Conservation (phyloP, 1,140 invertebrate species). For the Copidosoma floridanum region DNA sequence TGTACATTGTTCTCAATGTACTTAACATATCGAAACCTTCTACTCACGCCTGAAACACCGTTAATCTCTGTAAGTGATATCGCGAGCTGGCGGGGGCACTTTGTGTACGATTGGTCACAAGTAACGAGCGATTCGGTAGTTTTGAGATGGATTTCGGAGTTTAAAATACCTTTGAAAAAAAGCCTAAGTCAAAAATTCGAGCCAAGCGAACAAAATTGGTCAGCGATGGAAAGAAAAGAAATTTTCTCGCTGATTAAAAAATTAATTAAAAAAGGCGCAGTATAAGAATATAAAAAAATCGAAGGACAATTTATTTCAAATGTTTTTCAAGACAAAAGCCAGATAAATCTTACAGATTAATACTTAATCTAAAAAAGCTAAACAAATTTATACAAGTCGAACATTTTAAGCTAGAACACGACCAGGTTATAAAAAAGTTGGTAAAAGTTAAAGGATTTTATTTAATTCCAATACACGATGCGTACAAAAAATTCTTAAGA, state of each 20-base stretch:
- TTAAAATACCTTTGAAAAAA: no score
- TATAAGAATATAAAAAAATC: no score
- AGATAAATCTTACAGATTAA: no score
- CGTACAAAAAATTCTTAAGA: neutral
- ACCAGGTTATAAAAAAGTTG: constrained; percentile 3
- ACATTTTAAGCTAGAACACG: neutral
- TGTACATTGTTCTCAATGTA: no score
- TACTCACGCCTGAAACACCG: neutral
- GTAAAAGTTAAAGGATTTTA: neutral
- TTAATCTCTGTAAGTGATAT: constrained; percentile 5
- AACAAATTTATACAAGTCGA: neutral
- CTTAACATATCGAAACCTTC: no score
- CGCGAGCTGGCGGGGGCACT: constrained; percentile 6
- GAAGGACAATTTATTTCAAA: no score
- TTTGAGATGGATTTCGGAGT: constrained; percentile 5
- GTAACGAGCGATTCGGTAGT: constrained; percentile 5
- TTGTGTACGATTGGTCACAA: constrained; percentile 9
- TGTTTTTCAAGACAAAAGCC: no score
- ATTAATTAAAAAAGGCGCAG: no score
- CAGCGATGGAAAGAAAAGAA: neutral
- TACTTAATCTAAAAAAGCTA: neutral
- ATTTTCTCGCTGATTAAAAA: neutral
- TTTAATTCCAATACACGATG: neutral
- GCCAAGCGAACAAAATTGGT: neutral
- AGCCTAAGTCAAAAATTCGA: no score